Evolutionary conservation across 2,797 vertebrate genomes (phyloP).

Genomic region (Cichlasoma orientale): DNA sequence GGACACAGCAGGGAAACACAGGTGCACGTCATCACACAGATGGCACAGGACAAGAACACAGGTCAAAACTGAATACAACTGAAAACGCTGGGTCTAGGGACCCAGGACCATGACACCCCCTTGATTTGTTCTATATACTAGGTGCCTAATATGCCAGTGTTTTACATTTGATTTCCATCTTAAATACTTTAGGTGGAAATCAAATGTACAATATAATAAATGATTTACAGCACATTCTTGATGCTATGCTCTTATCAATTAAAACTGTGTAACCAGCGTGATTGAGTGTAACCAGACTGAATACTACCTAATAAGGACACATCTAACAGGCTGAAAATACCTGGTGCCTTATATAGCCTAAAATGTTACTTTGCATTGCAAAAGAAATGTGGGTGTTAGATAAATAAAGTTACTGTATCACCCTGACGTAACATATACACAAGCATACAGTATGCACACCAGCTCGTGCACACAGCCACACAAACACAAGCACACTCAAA

Average conservation of each 20-base stretch:
- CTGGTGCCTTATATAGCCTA: not conserved
- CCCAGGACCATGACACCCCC: no score
- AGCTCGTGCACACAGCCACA: not conserved
- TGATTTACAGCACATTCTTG: constrained; percentile 18
- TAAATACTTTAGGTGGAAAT: constrained; percentile 7
- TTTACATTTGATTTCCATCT: constrained; percentile 18
- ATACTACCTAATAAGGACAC: not conserved
- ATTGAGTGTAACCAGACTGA: no score
- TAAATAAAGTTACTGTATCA: not conserved
- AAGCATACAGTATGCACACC: not conserved
- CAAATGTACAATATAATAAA: constrained; percentile 1
- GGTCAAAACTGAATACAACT: no score
- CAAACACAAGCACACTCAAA: constrained; percentile 4
- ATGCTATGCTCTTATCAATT: not conserved
- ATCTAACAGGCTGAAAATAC: constrained; percentile 4
- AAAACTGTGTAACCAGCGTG: not conserved
- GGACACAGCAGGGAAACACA: no score
- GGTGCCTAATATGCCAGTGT: not conserved
- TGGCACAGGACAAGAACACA: no score
- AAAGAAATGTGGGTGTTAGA: not conserved
- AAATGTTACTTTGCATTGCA: not conserved
- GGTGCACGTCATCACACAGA: no score
- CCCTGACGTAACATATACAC: not conserved
- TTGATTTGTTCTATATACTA: not conserved
- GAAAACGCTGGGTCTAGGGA: no score